Evolutionary conservation across 2,888 invertebrate species (phyloP), one percentile per base, ranked within the genome.

Genomic region (Thumatha senex): DNA sequence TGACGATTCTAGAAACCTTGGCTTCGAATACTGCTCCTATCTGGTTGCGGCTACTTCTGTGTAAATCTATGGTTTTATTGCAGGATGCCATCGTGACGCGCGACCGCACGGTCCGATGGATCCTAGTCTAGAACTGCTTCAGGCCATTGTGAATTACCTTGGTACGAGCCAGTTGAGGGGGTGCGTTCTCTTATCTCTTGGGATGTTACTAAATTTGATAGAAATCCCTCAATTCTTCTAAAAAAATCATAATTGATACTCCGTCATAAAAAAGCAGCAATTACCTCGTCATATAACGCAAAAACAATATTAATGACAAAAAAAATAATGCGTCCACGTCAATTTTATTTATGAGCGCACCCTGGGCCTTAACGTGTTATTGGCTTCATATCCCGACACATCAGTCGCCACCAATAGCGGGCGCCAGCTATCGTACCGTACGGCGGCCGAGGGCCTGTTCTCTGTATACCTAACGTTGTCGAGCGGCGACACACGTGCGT

Each of bases 401-500:
- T n/a, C n/a, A n/a, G n/a, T n/a, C n/a, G n/a, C 3, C 18, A 24
- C 18, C 18, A 2, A 24, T 24, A 12, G 30, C 29, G 36, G 8
- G 15, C 48, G 18, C 18, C 18, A 10, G 31, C 31, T 31, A 31
- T 8, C 18, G 18, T 31, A 31, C 11, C 31, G 31, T 31, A 3
- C 31, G 31, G 31, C 31, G 31, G 31, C 31, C 31, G 31, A 10
- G 12, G 33, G 34, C 40, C 61, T 53, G 29, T 33, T 43, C 31
- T 43, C 39, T 49, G 24, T 48, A 40, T 50, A 33, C 48, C 58
- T 69, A 63, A 68, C 76, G 76, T 70, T 74, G 69, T 70, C 79
- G 73, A 74, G 72, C 81, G 79, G 75, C 74, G 72, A 72, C 76
- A 70, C 75, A 74, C 52, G 84, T 80, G 80, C 87, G 86, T 82